These are phyloP conservation scores for Pelagia noctiluca DNA, from an alignment of 30 jellyfish, hydroid and myxozoan genomes.

Conservation along the genomic window DNA sequence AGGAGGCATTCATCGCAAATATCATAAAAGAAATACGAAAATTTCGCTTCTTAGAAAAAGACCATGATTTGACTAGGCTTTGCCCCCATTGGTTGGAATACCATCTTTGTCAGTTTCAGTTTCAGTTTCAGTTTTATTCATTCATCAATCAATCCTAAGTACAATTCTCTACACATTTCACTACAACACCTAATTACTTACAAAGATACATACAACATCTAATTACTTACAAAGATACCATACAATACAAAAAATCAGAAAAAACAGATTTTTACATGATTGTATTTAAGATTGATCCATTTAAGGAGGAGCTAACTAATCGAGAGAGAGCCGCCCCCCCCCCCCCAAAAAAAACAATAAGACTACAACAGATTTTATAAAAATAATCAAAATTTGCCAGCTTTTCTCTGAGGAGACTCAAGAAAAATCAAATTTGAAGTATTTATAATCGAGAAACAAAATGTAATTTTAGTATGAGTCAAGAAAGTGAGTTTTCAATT, in stretches of 20 bases:
- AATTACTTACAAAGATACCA: neutral
- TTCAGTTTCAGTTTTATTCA: neutral
- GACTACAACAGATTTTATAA: neutral
- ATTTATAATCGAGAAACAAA: neutral
- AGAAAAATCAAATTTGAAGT: neutral
- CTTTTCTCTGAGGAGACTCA: neutral
- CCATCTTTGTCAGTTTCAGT: no score
- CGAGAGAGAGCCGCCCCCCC: no score
- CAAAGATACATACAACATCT: neutral
- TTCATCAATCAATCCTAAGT: neutral
- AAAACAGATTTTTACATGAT: neutral
- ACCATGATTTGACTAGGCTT: no score
- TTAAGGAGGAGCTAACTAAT: no score
- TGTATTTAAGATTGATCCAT: no score
- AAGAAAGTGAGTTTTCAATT: constrained; percentile 34
- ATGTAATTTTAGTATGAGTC: neutral
- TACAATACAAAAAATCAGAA: neutral
- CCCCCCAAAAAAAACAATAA: no score
- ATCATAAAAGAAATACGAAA: no score
- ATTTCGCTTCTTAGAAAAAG: no score
- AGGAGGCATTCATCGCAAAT: no score
- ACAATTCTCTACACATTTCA: neutral
- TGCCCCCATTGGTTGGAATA: no score
- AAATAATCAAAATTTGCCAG: constrained; percentile 1
- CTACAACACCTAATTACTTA: neutral